Evolutionary conservation across 2,797 vertebrate genomes (phyloP).

Genomic region (Ceryle rudis): DNA sequence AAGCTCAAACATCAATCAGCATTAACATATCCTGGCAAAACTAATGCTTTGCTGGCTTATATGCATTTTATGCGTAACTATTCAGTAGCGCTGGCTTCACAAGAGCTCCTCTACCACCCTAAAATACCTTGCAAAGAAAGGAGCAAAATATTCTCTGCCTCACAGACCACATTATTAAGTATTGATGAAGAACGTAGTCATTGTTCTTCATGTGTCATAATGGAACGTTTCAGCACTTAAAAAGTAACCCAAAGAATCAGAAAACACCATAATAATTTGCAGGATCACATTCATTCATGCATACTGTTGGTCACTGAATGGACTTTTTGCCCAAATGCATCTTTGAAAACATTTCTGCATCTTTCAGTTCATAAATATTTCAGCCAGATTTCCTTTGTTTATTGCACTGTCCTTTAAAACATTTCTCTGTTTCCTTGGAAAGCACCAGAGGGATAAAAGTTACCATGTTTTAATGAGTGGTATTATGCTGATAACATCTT

Average conservation of each 20-base stretch:
- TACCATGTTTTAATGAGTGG: not conserved
- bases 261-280: not conserved
- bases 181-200: not conserved
- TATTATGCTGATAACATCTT: not conserved
- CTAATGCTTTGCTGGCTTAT: not conserved
- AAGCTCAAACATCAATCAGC: not conserved
- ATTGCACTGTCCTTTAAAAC: not conserved
- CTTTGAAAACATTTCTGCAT: not conserved
- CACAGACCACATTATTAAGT: not conserved
- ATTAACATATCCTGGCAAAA: conserved; percentile 24
- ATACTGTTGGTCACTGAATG: not conserved
- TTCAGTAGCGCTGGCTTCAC: not conserved
- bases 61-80: not conserved
- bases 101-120: not conserved
- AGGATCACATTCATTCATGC: not conserved
- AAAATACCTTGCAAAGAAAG: not conserved
- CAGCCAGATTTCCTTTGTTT: not conserved
- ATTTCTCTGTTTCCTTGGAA: not conserved
- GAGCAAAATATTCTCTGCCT: not conserved
- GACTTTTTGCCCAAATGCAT: not conserved
- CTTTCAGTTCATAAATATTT: conserved; percentile 27
- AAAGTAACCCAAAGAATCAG: not conserved
- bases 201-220: not conserved
- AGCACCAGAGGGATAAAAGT: not conserved
- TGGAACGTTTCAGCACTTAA: not conserved